Base-by-base conservation (phyloP, 2,888 invertebrate species). In the Anorthoa munda region DNA sequence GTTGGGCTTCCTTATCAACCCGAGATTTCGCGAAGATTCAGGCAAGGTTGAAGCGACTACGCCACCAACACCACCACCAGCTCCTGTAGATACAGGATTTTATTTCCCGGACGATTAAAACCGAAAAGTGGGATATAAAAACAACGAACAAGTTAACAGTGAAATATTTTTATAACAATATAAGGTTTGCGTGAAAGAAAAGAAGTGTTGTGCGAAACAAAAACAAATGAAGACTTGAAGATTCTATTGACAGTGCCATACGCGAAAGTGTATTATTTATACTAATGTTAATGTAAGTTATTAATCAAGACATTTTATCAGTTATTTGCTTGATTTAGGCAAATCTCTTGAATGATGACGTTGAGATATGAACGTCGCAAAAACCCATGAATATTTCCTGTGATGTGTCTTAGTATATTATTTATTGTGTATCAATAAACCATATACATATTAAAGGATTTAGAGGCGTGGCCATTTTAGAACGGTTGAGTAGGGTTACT, bases 81-180 rank as follows among this genome's bases (percentile, higher is more conserved):
- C 5, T 9, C 21, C 15, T 26, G 56, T 12, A 31, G 23, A 74
- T 5, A 2, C 61, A 17, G 83, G 85, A 23, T 76, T 87, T 13
- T 56, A 60, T 26, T 92, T 92, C 66, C 92, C 90, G 4, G 66
- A 83, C 4, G 86, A 90, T 39, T 91, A 73, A 76, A 58, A 7
- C 4, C 12, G 4, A 56, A 51, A 21, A 53, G 11, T 48, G 26
- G 15, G 7, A 51, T 13, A 45, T 13, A 5, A 50, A 48, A 56
- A 63, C 13, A 67, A n/a, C 45, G 1, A 59, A 45, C 21, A 70
- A 67, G 70, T 69, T 76, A 79, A 76, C 79, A 83, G 84, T 85
- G 86, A 72, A 67, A 84, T 55, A 81, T 71, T 67, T 68, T 2
- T 18, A 51, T 15, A 76, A 23, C 45, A 23, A 63, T 21, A 56